These are phyloP conservation scores for Brachionus manjavacas DNA, from an alignment of 1,140 invertebrate species.

Conservation along the genomic window DNA sequence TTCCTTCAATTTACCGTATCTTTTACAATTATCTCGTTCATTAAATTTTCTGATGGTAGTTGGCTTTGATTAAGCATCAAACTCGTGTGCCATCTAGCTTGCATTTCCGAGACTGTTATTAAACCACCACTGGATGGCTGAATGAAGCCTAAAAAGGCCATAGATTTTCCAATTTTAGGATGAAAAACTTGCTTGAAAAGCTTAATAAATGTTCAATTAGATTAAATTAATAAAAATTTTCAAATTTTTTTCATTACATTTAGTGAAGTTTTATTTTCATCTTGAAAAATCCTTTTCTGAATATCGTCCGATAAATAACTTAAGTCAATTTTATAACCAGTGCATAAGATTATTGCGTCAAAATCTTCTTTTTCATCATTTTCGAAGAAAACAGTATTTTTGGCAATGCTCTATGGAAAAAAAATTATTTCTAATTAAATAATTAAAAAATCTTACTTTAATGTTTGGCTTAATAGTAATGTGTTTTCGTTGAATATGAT, in stretches of 20 bases:
- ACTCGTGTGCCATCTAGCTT: constrained; percentile 52
- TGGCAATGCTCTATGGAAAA: constrained; percentile 48
- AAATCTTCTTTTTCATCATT: constrained; percentile 50
- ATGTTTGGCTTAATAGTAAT: constrained; percentile 51
- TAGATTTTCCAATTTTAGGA: constrained; percentile 48
- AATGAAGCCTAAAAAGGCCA: constrained; percentile 55
- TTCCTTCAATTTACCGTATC: constrained; percentile 43
- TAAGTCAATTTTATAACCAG: constrained; percentile 55
- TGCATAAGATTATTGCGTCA: constrained; percentile 53
- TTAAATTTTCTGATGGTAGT: constrained; percentile 47
- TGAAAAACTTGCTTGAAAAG: constrained; percentile 54
- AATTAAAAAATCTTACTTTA: constrained; percentile 44
- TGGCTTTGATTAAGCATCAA: constrained; percentile 47
- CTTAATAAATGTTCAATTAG: constrained; percentile 43
- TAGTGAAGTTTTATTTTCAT: constrained; percentile 47
- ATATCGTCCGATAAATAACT: constrained; percentile 50
- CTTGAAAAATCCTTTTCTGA: constrained; percentile 44
- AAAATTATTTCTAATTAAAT: neutral
- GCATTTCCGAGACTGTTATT: constrained; percentile 53
- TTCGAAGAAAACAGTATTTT: constrained; percentile 49
- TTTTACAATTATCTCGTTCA: constrained; percentile 48
- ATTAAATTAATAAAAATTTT: neutral
- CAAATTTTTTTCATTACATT: constrained; percentile 45
- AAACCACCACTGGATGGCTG: constrained; percentile 54
- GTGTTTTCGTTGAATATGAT: constrained; percentile 52